Conservation (phyloP, 2,113 vertebrate genomes). For the Chitala chitala region DNA sequence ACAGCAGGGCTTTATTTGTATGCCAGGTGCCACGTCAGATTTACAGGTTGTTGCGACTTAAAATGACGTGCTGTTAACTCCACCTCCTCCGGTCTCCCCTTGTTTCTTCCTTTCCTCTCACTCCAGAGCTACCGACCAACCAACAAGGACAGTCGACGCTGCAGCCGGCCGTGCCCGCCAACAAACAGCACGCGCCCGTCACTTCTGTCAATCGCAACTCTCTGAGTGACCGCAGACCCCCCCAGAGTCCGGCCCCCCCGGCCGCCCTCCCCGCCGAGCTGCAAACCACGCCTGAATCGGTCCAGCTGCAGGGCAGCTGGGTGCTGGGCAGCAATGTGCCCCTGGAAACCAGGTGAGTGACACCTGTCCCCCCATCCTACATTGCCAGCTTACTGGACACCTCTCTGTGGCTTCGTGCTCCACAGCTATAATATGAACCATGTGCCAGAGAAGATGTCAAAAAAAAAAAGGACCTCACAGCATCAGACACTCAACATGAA, state of each 20-base stretch:
- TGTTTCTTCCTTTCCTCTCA: conserved; percentile 17
- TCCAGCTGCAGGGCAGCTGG: conserved; percentile 99
- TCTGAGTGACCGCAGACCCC: conserved; percentile 93
- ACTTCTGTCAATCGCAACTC: conserved; percentile 91
- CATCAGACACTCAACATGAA: not conserved
- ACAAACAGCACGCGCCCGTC: conserved; percentile 89
- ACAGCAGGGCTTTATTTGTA: conserved; percentile 20
- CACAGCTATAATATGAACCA: not conserved
- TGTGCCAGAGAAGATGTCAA: not conserved
- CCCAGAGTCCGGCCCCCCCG: conserved; percentile 89
- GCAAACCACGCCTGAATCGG: conserved; percentile 97
- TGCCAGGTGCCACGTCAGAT: conserved; percentile 16
- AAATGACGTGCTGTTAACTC: conserved; percentile 2
- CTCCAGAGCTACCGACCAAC: conserved; percentile 80
- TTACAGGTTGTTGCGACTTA: not conserved
- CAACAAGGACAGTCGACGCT: conserved; percentile 84
- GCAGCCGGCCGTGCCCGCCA: conserved; percentile 82
- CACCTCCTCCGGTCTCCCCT: conserved; percentile 40
- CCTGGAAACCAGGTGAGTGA: conserved; percentile 93
- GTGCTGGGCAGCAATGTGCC: conserved; percentile 98
- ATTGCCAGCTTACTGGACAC: not conserved
- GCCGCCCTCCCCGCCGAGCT: conserved; percentile 94
- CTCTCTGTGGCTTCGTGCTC: no score
- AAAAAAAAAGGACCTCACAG: not conserved
- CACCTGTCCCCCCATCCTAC: not conserved